These are phyloP conservation scores for Hyla sarda DNA, from an alignment of 2,113 vertebrate genomes.

Conservation along the genomic window DNA sequence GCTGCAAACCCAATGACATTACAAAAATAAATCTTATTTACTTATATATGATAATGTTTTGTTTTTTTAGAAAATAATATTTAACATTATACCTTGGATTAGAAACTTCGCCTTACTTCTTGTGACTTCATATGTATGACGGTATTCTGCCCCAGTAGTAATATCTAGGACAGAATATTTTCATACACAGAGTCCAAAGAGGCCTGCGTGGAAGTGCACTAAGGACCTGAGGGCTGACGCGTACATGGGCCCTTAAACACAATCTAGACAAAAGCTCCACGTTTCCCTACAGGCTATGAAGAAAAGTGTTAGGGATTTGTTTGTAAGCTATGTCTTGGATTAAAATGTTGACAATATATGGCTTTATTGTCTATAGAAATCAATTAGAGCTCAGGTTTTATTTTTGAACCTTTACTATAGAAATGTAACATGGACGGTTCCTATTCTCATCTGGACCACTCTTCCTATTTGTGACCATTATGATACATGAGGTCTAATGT, in stretches of 20 bases:
- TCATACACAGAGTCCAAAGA: background rate
- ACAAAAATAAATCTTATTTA: constrained; percentile 45
- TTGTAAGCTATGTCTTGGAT: background rate
- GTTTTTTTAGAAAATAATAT: background rate
- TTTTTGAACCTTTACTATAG: background rate
- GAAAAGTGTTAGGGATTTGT: background rate
- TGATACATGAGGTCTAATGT: background rate
- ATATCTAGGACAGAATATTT: background rate
- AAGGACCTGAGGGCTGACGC: background rate
- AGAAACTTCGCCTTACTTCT: background rate
- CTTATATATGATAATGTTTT: constrained; percentile 10
- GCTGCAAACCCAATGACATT: constrained; percentile 35
- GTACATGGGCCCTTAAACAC: background rate
- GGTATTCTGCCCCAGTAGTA: background rate
- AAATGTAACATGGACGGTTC: background rate
- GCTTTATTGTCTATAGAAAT: background rate
- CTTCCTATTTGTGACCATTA: background rate
- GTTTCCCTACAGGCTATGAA: background rate
- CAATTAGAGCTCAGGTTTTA: background rate
- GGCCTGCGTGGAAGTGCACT: background rate
- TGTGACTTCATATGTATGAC: background rate
- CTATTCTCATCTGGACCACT: background rate
- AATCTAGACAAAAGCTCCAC: background rate
- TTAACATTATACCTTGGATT: background rate
- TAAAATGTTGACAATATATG: background rate